Evolutionary conservation across 2,113 vertebrate genomes (phyloP).

Genomic region (Brachyhypopomus gauderio): DNA sequence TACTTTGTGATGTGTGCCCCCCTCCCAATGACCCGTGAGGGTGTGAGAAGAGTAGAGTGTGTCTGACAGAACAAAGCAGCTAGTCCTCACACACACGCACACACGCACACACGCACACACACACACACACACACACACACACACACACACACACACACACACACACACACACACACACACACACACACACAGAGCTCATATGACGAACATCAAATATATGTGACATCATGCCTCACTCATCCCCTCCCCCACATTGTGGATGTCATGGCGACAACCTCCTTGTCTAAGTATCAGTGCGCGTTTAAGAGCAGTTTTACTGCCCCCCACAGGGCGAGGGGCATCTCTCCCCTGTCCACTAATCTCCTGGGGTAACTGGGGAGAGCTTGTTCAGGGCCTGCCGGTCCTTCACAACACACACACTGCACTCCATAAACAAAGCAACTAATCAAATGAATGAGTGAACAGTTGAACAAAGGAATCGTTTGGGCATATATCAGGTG

Average conservation of each 20-base stretch:
- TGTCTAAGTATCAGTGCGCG: conserved; percentile 18
- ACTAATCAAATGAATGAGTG: neutral
- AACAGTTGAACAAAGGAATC: neutral
- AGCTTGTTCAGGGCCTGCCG: no score
- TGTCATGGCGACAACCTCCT: conserved; percentile 47
- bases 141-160: conserved; percentile 15
- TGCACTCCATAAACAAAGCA: neutral
- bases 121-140: conserved; percentile 11
- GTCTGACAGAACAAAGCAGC: conserved; percentile 51
- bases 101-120: neutral
- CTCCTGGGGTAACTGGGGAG: no score
- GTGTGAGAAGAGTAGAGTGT: conserved; percentile 43
- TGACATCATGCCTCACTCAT: conserved; percentile 33
- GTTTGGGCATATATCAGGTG: neutral
- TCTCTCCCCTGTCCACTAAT: no score
- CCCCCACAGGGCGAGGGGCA: neutral
- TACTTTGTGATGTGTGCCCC: conserved; percentile 50
- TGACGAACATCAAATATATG: conserved; percentile 42
- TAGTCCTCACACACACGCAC: conserved; percentile 2
- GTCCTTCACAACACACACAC: neutral
- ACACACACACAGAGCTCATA: neutral
- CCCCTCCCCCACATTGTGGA: conserved; percentile 33
- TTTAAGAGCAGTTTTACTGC: conserved; percentile 14
- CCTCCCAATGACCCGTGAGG: conserved; percentile 1
- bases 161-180: conserved; percentile 28